Evolutionary conservation across 2,113 vertebrate species (phyloP).

Genomic region (Nannospalax galili): DNA sequence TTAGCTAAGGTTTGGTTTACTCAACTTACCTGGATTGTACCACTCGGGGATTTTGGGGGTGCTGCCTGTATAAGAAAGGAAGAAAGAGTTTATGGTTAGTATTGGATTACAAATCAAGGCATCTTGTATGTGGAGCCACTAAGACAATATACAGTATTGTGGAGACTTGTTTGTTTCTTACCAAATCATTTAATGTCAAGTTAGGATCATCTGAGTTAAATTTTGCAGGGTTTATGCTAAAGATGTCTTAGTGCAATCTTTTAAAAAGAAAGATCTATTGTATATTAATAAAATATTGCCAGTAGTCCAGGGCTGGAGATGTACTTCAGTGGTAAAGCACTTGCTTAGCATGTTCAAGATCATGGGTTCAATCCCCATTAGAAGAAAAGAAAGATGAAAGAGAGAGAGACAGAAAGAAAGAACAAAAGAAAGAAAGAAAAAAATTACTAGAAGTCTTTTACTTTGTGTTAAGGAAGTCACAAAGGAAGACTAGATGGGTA

Average conservation of each 20-base stretch:
- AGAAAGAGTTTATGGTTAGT: constrained; percentile 38
- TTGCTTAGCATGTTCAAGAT: not conserved
- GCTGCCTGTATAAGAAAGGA: constrained; percentile 85
- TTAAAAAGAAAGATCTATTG: not conserved
- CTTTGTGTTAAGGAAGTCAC: not conserved
- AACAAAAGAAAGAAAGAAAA: not conserved
- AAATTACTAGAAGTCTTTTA: not conserved
- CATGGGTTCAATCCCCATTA: not conserved
- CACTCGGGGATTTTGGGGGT: constrained; percentile 90
- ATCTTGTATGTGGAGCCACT: not conserved
- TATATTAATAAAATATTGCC: not conserved
- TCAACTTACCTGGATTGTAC: constrained; percentile 94
- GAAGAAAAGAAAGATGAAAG: not conserved
- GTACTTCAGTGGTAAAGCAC: not conserved
- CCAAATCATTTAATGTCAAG: not conserved
- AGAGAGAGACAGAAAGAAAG: too few relatives aligned
- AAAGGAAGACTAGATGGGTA: not conserved
- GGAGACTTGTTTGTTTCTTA: not conserved
- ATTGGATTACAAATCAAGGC: not conserved
- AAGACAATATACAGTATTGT: too few relatives aligned
- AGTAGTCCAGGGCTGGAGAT: not conserved
- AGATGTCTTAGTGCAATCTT: not conserved
- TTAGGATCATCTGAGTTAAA: not conserved
- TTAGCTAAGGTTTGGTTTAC: constrained; percentile 39
- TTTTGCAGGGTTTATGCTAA: not conserved